Evolutionary conservation across 2,113 vertebrate species (phyloP), one percentile per base, ranked within the genome.

Genomic region (Pelvicachromis taeniatus): DNA sequence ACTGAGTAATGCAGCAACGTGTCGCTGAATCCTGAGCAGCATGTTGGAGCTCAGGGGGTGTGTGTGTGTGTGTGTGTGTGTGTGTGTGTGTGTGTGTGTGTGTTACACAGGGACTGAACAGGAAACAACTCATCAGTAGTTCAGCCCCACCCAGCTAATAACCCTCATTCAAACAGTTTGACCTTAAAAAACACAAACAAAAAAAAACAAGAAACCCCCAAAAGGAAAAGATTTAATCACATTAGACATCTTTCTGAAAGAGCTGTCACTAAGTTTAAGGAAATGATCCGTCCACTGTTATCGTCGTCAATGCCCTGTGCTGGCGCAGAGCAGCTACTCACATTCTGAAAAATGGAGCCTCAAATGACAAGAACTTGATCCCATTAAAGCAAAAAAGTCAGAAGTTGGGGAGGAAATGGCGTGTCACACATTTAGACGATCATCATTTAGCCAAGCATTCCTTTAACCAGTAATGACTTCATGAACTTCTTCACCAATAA

Each of bases 71-170:
- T 77, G 59, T 79, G 61, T 73, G 80, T 48, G 21, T 42, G 8
- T 29, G 35, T 54, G 75, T 77, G 68, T 81, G 50, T 73, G 82
- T 26, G 31, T 45, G 3, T 26, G 35, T 65, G 78, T 45, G 45
- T 53, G 10, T 80, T 48, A 53, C 6, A 5, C 8, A 70, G 65
- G 54, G 21, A 81, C 58, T 80, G 56, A 65, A 87, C 84, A 86
- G 87, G 88, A 91, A 92, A 87, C 84, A 58, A 63, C 78, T 85
- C 48, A 78, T 40, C 80, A 88, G 84, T 23, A 80, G 53, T 59
- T 53, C 70, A 53, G 82, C 88, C 85, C 84, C 91, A 85, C 92
- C 93, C 88, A 89, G 83, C 73, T 56, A 85, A 55, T 26, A 82
- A 84, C 88, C 87, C 91, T 91, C 73, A 93, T 86, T 68, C 59